Evolutionary conservation across 2,113 vertebrate genomes (phyloP).

Genomic region (Gallinago undulata): DNA sequence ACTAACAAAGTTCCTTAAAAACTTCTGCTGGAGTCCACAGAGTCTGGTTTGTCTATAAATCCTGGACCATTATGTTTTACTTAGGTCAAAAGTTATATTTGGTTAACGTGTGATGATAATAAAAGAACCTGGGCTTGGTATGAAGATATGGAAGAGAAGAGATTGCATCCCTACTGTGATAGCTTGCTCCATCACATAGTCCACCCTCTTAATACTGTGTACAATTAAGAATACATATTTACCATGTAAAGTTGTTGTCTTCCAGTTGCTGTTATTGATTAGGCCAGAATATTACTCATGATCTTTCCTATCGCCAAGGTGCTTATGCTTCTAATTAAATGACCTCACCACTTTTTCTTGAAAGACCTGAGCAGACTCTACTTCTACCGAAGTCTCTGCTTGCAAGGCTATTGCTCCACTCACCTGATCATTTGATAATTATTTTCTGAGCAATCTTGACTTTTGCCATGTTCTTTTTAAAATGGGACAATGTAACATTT

Average conservation of each 20-base stretch:
- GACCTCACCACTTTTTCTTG: neutral
- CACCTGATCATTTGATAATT: neutral
- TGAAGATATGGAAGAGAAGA: neutral
- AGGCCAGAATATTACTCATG: neutral
- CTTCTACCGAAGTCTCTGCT: neutral
- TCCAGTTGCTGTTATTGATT: neutral
- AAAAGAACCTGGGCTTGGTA: neutral
- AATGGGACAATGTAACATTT: neutral
- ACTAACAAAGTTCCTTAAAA: neutral
- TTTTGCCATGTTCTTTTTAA: neutral
- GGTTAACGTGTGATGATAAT: neutral
- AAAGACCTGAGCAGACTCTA: neutral
- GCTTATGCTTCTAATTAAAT: neutral
- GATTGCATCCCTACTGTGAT: neutral
- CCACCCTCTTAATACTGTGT: neutral
- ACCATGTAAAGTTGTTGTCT: neutral
- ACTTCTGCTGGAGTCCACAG: neutral
- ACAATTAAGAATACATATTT: neutral
- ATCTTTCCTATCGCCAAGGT: neutral
- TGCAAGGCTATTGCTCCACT: neutral
- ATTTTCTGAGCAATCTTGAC: neutral
- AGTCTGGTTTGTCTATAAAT: neutral
- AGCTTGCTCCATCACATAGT: neutral
- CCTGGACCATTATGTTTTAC: neutral
- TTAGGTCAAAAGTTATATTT: neutral